These are phyloP conservation scores for Rhadina sibilatrix DNA, from an alignment of 2,113 vertebrate species.

Conservation along the genomic window DNA sequence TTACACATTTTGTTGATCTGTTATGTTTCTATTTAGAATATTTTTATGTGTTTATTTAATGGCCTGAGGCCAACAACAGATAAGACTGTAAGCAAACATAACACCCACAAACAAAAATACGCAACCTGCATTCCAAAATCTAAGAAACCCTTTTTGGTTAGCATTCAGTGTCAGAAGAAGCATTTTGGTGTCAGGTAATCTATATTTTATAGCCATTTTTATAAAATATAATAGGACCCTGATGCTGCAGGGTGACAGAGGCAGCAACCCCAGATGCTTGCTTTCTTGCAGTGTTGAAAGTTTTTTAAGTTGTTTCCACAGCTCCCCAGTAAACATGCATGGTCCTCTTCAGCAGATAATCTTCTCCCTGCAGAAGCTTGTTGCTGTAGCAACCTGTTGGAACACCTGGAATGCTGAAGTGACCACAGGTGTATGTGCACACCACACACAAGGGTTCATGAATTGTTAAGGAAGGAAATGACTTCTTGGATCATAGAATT, in stretches of 20 bases:
- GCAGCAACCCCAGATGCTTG: background rate
- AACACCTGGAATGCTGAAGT: background rate
- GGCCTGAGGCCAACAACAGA: background rate
- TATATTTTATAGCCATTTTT: background rate
- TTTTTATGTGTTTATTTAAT: background rate
- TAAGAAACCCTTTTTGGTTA: background rate
- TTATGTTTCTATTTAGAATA: background rate
- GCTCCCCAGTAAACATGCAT: background rate
- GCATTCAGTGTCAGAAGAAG: background rate
- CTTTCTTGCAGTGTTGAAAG: conserved; percentile 7
- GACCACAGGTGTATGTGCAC: fast-evolving
- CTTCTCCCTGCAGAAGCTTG: background rate
- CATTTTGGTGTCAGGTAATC: background rate
- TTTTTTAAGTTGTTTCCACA: background rate
- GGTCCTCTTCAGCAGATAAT: background rate
- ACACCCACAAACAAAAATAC: background rate
- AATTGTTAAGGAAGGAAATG: background rate
- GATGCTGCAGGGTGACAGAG: background rate
- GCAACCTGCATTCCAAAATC: fast-evolving
- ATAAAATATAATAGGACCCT: background rate
- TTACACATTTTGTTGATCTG: background rate
- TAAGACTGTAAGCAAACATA: background rate
- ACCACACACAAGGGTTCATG: background rate
- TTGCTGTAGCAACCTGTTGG: conserved; percentile 35
- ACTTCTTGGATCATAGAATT: background rate